A percentile compares a stretch with the other conserved stretches of the same genome.
Evolutionary conservation across 2,113 vertebrate species (phyloP).

Genomic region (Tichodroma muraria): DNA sequence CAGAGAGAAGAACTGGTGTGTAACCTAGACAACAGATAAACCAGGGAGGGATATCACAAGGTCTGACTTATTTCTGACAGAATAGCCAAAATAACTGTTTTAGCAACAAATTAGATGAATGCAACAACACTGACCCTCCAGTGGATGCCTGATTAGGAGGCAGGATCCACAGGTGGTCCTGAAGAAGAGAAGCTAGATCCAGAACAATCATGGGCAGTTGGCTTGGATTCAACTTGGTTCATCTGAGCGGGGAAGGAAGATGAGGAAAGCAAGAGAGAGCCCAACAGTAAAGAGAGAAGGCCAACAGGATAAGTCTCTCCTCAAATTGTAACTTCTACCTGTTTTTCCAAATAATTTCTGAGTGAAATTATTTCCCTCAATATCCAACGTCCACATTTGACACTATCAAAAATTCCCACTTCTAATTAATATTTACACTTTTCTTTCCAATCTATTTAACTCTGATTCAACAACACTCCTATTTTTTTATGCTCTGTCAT

Average conservation of each 20-base stretch:
- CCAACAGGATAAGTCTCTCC: background rate
- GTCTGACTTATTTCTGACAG: background rate
- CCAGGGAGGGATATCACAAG: background rate
- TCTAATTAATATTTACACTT: background rate
- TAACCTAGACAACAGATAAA: background rate
- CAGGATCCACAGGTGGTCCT: background rate
- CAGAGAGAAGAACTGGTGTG: background rate
- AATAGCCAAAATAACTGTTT: background rate
- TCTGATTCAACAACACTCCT: background rate
- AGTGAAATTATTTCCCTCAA: background rate
- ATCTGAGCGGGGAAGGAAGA: background rate
- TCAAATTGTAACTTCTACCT: background rate
- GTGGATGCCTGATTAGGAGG: background rate
- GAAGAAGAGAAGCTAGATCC: background rate
- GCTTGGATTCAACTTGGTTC: background rate
- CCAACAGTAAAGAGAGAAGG: background rate
- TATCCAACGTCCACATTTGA: background rate
- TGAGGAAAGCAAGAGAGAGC: background rate
- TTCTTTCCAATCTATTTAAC: background rate
- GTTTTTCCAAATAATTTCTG: background rate
- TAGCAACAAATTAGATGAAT: background rate
- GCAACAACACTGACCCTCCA: background rate
- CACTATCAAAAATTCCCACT: background rate
- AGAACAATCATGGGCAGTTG: rapidly evolving
- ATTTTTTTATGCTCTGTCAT: background rate